These are phyloP conservation scores for Raja brachyura DNA, from an alignment of 2,113 vertebrate species.

Conservation along the genomic window DNA sequence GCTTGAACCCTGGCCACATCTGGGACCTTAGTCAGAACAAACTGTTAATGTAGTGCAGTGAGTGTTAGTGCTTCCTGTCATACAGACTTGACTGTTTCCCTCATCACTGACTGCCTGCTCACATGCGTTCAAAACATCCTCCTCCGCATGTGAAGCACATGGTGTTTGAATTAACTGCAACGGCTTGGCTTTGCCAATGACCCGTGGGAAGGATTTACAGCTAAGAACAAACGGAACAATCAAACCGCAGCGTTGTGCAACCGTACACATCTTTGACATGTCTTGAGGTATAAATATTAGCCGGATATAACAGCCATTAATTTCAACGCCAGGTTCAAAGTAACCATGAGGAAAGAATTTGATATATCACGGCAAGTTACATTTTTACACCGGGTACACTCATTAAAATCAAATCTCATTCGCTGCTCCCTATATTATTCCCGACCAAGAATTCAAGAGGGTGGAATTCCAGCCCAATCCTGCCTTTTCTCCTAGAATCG, in stretches of 20 bases:
- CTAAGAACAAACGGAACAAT: neutral
- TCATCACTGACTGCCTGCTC: neutral
- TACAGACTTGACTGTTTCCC: neutral
- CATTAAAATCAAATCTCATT: neutral
- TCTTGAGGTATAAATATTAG: neutral
- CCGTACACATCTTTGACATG: neutral
- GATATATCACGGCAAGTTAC: neutral
- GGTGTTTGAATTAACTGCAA: neutral
- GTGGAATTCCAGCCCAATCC: neutral
- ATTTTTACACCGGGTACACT: neutral
- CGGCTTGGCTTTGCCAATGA: neutral
- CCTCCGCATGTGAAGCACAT: neutral
- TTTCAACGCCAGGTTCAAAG: neutral
- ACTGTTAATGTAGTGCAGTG: neutral
- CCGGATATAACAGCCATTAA: neutral
- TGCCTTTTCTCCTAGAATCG: neutral
- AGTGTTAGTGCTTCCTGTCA: neutral
- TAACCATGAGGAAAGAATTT: neutral
- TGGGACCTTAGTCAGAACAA: too few relatives aligned
- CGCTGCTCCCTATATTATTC: neutral
- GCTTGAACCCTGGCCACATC: neutral
- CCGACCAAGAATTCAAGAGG: neutral
- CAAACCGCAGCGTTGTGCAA: neutral
- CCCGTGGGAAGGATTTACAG: neutral
- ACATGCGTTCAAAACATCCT: neutral